Percentiles rank a stretch among this genome's conserved stretches.
Evolutionary conservation across 2,888 invertebrate species (phyloP).

Genomic region (Brachypalpus laphriformis): DNA sequence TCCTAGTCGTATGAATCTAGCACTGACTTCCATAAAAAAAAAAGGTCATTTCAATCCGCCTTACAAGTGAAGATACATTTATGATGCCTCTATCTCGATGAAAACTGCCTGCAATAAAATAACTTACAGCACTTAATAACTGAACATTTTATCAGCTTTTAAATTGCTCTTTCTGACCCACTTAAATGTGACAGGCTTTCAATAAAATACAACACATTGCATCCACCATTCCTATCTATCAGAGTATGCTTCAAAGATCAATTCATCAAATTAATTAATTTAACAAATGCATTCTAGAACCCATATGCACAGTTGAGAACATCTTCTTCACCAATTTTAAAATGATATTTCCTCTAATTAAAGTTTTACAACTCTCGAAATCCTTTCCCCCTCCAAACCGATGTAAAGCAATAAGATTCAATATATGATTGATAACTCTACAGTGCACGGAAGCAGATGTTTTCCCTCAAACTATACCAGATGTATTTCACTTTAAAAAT

Average conservation of each 20-base stretch:
- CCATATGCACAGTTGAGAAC: neutral
- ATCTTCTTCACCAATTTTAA: conserved; percentile 58
- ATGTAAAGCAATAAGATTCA: neutral
- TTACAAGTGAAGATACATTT: neutral
- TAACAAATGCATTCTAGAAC: neutral
- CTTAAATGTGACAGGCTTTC: conserved; percentile 17
- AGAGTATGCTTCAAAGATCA: neutral
- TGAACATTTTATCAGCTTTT: neutral
- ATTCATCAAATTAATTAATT: conserved; percentile 30
- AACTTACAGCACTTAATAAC: neutral
- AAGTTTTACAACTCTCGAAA: conserved; percentile 40
- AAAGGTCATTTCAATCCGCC: neutral
- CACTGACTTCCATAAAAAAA: neutral
- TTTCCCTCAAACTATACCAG: neutral
- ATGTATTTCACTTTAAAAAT: conserved; percentile 5
- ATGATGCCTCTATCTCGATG: neutral
- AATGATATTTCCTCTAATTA: conserved; percentile 40
- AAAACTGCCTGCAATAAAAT: neutral
- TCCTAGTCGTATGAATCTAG: too few species aligned
- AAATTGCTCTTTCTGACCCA: conserved; percentile 36
- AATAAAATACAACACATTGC: conserved; percentile 29
- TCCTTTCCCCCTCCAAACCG: neutral
- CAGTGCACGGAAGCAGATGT: conserved; percentile 4
- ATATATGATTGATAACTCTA: conserved; percentile 21
- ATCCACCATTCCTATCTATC: conserved; percentile 43